Evolutionary conservation across 1,140 invertebrate genomes (phyloP).

Genomic region (Dolichoris vasculosae): DNA sequence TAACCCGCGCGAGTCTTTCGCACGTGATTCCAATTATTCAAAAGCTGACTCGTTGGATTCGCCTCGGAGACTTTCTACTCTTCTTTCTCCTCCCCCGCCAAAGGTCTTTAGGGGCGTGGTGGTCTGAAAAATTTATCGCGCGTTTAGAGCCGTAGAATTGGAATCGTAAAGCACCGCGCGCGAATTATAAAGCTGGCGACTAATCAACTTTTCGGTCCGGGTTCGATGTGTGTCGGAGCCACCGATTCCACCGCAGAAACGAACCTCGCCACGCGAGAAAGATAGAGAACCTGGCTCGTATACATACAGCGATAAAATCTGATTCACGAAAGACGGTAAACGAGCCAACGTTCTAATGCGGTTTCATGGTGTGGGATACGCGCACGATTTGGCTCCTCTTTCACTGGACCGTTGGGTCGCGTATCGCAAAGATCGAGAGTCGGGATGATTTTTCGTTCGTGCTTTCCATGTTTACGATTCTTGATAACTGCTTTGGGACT

Average conservation of each 20-base stretch:
- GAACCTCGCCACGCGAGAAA: too few species aligned
- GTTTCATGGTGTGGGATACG: background rate
- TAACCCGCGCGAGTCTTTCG: background rate
- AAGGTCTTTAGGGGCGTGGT: background rate
- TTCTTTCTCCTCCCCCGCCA: background rate
- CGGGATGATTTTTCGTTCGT: background rate
- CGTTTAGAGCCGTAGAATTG: background rate
- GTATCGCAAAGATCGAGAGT: background rate
- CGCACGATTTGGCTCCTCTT: background rate
- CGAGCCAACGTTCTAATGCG: background rate
- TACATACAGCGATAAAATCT: slow-evolving; percentile 22
- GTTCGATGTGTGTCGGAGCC: background rate
- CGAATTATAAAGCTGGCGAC: background rate
- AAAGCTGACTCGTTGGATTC: background rate
- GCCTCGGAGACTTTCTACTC: slow-evolving; percentile 16
- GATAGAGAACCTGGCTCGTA: background rate
- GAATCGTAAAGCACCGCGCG: background rate
- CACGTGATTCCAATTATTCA: slow-evolving; percentile 46
- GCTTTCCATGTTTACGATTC: background rate
- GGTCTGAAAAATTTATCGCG: slow-evolving; percentile 24
- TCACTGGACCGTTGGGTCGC: background rate
- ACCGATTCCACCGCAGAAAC: too few species aligned
- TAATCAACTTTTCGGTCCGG: background rate
- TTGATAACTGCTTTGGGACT: background rate
- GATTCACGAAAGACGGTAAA: slow-evolving; percentile 17